phyloP scores from a whole-genome alignment of 2,797 vertebrate genomes.

The Coilia nasus region DNA sequence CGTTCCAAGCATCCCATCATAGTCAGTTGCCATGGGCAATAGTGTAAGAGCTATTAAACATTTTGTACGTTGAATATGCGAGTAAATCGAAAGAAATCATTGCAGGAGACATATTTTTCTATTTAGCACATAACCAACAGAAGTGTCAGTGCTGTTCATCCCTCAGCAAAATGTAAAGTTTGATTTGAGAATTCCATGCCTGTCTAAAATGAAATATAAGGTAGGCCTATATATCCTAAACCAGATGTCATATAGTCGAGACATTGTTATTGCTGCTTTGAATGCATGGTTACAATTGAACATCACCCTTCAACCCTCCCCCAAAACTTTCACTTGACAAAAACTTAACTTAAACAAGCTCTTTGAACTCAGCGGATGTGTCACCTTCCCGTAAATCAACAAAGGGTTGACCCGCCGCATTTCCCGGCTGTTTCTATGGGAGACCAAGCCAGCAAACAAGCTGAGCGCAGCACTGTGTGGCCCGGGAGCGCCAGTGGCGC shows the following conservation, averaged over 20 bases:
- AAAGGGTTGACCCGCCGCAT: slow-evolving; percentile 38
- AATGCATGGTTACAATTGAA: neutral
- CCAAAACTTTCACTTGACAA: neutral
- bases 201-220: neutral
- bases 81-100: neutral
- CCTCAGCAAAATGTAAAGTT: neutral
- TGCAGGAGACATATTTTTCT: neutral
- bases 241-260: neutral
- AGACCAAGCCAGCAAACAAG: slow-evolving; percentile 37
- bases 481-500: slow-evolving; percentile 16
- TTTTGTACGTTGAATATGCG: neutral
- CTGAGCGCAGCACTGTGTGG: slow-evolving; percentile 34
- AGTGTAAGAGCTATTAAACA: neutral
- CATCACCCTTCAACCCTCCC: too few relatives aligned
- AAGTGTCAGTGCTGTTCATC: too few relatives aligned
- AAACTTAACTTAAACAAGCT: neutral
- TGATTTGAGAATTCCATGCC: neutral
- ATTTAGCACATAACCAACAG: neutral
- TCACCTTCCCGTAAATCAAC: slow-evolving; percentile 47
- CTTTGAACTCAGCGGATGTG: slow-evolving; percentile 45
- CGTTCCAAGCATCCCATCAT: neutral
- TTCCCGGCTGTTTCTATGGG: slow-evolving; percentile 45
- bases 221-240: neutral
- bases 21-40: neutral
- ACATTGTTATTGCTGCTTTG: neutral